phyloP scores from a whole-genome alignment of 2,888 invertebrate species.

The Notodonta dromedarius region DNA sequence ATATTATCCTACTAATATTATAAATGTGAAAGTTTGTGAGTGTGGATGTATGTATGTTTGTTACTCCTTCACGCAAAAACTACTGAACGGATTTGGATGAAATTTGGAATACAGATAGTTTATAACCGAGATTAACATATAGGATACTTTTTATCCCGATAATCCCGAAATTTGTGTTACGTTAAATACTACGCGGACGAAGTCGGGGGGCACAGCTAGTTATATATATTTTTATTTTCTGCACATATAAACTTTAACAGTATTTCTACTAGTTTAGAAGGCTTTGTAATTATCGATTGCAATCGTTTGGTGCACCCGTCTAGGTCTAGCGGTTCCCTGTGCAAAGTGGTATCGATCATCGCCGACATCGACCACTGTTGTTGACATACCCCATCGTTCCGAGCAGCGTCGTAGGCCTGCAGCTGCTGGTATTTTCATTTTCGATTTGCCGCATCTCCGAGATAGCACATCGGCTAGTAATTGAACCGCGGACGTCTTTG shows the following conservation, averaged over 20 bases:
- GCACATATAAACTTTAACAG: background rate
- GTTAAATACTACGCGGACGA: no score
- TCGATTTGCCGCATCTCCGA: conserved; percentile 71
- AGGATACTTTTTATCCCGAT: no score
- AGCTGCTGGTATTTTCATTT: conserved; percentile 65
- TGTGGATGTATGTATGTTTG: no score
- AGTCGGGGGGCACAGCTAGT: no score
- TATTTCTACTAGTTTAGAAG: background rate
- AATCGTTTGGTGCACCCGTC: background rate
- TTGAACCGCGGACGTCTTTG: conserved; percentile 82
- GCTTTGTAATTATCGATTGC: background rate
- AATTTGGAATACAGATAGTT: no score
- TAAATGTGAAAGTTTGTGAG: no score
- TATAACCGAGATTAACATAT: no score
- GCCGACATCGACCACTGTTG: conserved; percentile 45
- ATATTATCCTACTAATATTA: no score
- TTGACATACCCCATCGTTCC: conserved; percentile 55
- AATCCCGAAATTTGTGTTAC: no score
- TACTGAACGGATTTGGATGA: no score
- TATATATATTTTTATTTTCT: no score
- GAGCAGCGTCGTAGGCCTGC: conserved; percentile 55
- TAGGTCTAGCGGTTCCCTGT: background rate
- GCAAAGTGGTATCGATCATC: conserved; percentile 39
- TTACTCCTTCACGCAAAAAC: no score
- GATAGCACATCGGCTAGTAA: conserved; percentile 79